These are phyloP conservation scores for Eleutherodactylus coqui DNA, from an alignment of 2,797 vertebrate species.

Conservation along the genomic window DNA sequence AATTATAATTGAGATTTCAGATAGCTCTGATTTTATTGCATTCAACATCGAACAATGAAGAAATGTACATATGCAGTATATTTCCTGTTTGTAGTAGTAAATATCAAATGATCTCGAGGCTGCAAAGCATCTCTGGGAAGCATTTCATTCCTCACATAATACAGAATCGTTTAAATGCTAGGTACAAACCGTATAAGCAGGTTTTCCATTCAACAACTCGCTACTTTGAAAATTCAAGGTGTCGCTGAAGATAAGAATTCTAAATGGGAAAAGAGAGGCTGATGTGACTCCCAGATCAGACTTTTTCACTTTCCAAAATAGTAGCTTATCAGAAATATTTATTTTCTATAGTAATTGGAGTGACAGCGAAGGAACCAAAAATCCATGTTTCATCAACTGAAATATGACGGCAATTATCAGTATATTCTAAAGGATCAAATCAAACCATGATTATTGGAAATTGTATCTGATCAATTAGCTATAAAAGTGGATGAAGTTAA, in stretches of 20 bases:
- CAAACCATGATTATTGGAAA: neutral
- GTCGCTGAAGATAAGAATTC: constrained; percentile 75
- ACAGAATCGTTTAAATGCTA: constrained; percentile 64
- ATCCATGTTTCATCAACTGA: constrained; percentile 1
- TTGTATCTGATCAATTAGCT: neutral
- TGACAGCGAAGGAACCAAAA: constrained; percentile 31
- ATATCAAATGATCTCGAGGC: constrained; percentile 49
- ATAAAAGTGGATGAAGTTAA: neutral
- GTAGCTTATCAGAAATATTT: constrained; percentile 68
- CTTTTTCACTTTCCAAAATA: constrained; percentile 68
- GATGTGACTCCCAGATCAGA: constrained; percentile 71
- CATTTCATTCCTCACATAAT: constrained; percentile 51
- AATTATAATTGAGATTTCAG: neutral
- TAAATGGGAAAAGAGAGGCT: constrained; percentile 70
- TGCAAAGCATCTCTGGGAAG: constrained; percentile 19
- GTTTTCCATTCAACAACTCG: constrained; percentile 71
- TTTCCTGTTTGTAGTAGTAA: constrained; percentile 31
- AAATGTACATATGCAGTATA: neutral
- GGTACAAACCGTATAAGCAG: constrained; percentile 62
- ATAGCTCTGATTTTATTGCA: neutral
- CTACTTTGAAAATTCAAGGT: constrained; percentile 74
- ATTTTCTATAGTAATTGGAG: constrained; percentile 55
- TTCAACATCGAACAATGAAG: neutral
- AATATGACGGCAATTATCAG: constrained; percentile 23
- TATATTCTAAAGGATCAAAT: neutral